phyloP scores from a whole-genome alignment of 2,797 vertebrate species.

The Gadopsis marmoratus region DNA sequence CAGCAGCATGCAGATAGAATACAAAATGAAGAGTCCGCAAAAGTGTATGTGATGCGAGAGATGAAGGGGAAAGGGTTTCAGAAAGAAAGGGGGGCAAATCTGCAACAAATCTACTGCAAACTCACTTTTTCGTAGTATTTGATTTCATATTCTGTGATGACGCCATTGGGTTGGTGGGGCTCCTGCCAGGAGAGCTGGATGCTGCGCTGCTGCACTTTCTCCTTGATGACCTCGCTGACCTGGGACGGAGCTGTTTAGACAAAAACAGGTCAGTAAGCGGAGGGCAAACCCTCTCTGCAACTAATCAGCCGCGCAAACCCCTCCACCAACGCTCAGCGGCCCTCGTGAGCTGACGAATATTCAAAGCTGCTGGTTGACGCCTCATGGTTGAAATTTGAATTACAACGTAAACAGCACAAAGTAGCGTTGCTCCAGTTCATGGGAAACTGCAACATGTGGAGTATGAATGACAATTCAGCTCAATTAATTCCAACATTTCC shows the following conservation, averaged over 20 bases:
- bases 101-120: slow-evolving; percentile 21
- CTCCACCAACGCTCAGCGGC: slow-evolving; percentile 81
- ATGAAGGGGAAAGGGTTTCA: neutral
- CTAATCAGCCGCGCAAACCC: slow-evolving; percentile 74
- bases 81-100: slow-evolving; percentile 8
- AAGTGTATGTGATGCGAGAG: slow-evolving; percentile 31
- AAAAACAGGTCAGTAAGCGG: slow-evolving; percentile 72
- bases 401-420: slow-evolving; percentile 85
- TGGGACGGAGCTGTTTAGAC: slow-evolving; percentile 95
- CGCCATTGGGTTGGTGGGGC: slow-evolving; percentile 96
- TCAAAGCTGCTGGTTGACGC: slow-evolving; percentile 89
- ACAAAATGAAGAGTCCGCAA: slow-evolving; percentile 45
- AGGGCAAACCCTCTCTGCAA: slow-evolving; percentile 33
- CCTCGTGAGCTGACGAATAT: slow-evolving; percentile 88
- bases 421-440: too few species aligned
- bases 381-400: slow-evolving; percentile 90
- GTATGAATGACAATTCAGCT: slow-evolving; percentile 88
- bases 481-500: slow-evolving; percentile 88
- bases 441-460: slow-evolving; percentile 80
- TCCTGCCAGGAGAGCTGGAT: slow-evolving; percentile 99
- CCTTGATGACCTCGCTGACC: slow-evolving; percentile 98
- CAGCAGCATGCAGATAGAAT: slow-evolving; percentile 55
- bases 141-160: slow-evolving; percentile 99
- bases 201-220: slow-evolving; percentile 94
- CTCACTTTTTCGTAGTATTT: slow-evolving; percentile 99